Conservation (phyloP, 2,113 vertebrate species). For the Onychostoma macrolepis region DNA sequence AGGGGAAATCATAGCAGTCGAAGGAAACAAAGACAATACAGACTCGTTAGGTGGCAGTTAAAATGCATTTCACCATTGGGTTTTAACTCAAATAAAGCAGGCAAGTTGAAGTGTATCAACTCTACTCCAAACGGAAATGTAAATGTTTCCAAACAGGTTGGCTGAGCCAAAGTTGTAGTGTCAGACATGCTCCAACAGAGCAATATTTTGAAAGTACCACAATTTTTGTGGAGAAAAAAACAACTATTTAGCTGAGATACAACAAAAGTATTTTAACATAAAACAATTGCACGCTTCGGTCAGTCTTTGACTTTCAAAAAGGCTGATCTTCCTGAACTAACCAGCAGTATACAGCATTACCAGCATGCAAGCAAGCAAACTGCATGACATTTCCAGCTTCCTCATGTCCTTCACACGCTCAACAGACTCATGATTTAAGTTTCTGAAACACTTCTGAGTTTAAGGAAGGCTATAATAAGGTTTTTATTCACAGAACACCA, state of each 20-base stretch:
- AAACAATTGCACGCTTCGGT: background rate
- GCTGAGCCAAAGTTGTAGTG: too few species aligned
- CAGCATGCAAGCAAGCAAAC: background rate
- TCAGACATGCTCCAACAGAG: background rate
- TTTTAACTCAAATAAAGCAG: background rate
- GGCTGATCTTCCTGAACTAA: background rate
- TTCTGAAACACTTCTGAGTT: background rate
- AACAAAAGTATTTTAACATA: too few species aligned
- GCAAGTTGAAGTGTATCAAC: background rate
- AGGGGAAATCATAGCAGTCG: background rate
- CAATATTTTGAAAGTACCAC: background rate
- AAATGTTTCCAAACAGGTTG: too few species aligned
- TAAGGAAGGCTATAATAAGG: background rate
- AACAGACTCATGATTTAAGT: background rate
- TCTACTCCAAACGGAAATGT: background rate
- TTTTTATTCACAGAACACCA: background rate
- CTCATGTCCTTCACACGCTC: too few species aligned
- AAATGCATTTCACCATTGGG: background rate
- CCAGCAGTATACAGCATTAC: background rate
- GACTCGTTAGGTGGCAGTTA: background rate
- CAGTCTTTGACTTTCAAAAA: background rate
- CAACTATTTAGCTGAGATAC: background rate
- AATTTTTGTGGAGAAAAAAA: background rate
- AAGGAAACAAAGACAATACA: background rate
- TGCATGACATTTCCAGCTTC: background rate